Percentiles rank a stretch among this genome's conserved stretches.
phyloP scores from a whole-genome alignment of 2,797 vertebrate species.

The Poeciliopsis turneri region DNA sequence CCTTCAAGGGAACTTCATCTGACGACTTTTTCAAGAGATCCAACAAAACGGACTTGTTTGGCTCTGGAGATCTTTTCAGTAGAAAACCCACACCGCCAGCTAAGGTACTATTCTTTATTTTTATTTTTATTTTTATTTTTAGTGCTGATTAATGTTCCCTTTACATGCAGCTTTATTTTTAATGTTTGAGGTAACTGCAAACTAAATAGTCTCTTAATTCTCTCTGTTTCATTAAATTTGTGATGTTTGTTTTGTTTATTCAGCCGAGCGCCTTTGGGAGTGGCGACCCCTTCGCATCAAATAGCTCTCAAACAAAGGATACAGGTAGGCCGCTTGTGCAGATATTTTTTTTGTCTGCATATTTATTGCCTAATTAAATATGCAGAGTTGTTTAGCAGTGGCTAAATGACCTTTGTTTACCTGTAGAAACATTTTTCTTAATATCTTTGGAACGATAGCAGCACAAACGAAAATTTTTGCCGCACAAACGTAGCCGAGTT shows the following conservation, averaged over 20 bases:
- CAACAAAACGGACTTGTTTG: slow-evolving; percentile 86
- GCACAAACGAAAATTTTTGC: no score
- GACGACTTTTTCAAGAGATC: slow-evolving; percentile 91
- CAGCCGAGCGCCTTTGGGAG: slow-evolving; percentile 88
- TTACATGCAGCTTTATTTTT: background rate
- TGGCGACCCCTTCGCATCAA: slow-evolving; percentile 85
- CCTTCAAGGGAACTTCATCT: slow-evolving; percentile 76
- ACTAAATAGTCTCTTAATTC: slow-evolving; percentile 16
- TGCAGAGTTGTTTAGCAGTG: no score
- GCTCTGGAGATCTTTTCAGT: slow-evolving; percentile 86
- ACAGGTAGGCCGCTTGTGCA: slow-evolving; percentile 80
- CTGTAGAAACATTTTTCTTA: no score
- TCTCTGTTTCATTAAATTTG: slow-evolving; percentile 3
- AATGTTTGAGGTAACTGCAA: background rate
- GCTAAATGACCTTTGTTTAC: no score
- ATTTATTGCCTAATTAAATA: background rate
- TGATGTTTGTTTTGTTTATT: slow-evolving; percentile 11
- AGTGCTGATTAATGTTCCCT: slow-evolving; percentile 1
- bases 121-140: background rate
- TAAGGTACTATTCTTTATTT: slow-evolving; percentile 80
- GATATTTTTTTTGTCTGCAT: background rate
- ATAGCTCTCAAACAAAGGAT: slow-evolving; percentile 85
- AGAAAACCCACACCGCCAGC: slow-evolving; percentile 83
- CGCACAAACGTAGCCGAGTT: no score
- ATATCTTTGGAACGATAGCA: no score